Evolutionary conservation across 2,888 invertebrate species (phyloP).

Genomic region (Selenia dentaria): DNA sequence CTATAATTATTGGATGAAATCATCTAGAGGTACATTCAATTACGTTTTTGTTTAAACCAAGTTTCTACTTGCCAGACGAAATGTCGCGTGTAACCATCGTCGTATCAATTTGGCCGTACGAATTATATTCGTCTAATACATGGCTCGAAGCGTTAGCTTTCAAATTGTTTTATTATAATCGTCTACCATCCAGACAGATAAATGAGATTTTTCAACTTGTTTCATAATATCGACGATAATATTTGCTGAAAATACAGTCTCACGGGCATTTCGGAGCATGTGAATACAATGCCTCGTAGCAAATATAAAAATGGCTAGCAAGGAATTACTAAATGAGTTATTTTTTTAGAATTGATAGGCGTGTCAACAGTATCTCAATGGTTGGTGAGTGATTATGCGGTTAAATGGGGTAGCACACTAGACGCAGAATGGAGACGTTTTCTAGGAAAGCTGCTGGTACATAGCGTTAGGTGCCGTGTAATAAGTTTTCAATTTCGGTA

Average conservation of each 20-base stretch:
- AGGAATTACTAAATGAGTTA: too few relatives aligned
- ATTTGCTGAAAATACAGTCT: conserved; percentile 13
- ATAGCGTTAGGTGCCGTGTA: too few relatives aligned
- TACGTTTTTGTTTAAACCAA: conserved; percentile 20
- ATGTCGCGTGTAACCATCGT: conserved; percentile 12
- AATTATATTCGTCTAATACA: conserved; percentile 6
- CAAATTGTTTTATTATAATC: conserved; percentile 16
- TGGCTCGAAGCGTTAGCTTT: conserved; percentile 7
- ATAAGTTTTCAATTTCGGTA: too few relatives aligned
- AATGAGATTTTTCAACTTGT: conserved; percentile 21
- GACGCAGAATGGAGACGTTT: too few relatives aligned
- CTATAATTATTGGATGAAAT: conserved; percentile 31
- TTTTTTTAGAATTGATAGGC: too few relatives aligned
- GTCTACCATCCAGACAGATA: conserved; percentile 15
- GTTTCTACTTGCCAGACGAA: conserved; percentile 8
- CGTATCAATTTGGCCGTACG: conserved; percentile 11
- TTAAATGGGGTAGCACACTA: too few relatives aligned
- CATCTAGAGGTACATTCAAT: conserved; percentile 30
- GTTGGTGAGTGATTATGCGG: too few relatives aligned
- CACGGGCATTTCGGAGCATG: conserved; percentile 10
- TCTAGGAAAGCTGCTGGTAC: too few relatives aligned
- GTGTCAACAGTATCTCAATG: too few relatives aligned
- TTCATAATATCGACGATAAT: too few relatives aligned
- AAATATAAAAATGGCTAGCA: too few relatives aligned
- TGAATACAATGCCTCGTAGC: conserved; percentile 7